These are phyloP conservation scores for Brachirus orientalis DNA, from an alignment of 2,113 vertebrate species.

Conservation along the genomic window DNA sequence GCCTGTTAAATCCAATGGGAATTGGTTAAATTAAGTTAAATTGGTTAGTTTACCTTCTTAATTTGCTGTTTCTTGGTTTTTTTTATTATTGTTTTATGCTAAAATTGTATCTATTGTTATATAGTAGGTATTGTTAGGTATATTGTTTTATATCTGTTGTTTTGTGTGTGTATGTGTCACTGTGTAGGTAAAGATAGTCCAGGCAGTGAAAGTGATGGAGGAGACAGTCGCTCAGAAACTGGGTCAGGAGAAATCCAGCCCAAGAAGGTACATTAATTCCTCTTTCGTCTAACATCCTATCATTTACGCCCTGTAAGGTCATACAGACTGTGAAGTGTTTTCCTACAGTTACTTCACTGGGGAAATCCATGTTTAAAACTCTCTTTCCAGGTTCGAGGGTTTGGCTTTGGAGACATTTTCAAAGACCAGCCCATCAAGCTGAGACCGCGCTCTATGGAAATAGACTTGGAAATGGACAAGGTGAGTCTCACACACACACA, in stretches of 20 bases:
- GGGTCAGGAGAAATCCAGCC: constrained; percentile 91
- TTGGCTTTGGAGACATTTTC: constrained; percentile 98
- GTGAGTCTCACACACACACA: constrained; percentile 68
- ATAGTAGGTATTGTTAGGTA: no score
- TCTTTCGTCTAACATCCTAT: no score
- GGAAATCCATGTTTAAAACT: neutral
- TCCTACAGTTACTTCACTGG: neutral
- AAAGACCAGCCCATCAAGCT: constrained; percentile 97
- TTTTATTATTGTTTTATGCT: no score
- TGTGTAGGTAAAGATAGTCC: constrained; percentile 91
- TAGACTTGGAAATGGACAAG: constrained; percentile 91
- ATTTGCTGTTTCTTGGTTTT: no score
- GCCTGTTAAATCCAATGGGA: no score
- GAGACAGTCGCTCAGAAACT: constrained; percentile 91
- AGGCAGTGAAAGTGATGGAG: constrained; percentile 94
- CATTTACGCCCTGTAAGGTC: no score
- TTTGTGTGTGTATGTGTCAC: constrained; percentile 45
- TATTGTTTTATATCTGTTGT: no score
- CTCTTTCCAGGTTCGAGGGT: constrained; percentile 83
- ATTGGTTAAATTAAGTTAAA: no score
- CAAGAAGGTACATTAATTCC: constrained; percentile 83
- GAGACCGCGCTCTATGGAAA: constrained; percentile 92
- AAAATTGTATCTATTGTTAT: no score
- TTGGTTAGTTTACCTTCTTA: no score
- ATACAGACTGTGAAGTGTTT: neutral